phyloP scores from a whole-genome alignment of 2,888 invertebrate genomes.

The Electrophaes corylata region DNA sequence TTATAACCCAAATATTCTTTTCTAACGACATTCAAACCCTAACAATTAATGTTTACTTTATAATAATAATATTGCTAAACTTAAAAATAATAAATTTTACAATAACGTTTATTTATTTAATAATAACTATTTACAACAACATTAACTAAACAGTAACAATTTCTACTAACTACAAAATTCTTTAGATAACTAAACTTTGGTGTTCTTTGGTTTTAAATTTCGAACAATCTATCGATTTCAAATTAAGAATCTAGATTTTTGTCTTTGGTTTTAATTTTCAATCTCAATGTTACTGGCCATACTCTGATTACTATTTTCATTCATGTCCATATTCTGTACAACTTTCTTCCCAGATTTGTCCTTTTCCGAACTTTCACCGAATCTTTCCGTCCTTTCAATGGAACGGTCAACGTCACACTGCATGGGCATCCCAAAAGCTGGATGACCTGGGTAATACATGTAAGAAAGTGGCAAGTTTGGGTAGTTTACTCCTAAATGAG shows the following conservation, averaged over 20 bases:
- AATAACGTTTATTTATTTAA: conserved; percentile 59
- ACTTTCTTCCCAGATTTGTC: conserved; percentile 64
- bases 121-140: conserved; percentile 71
- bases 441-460: conserved; percentile 79
- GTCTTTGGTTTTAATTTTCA: conserved; percentile 64
- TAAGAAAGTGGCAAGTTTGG: conserved; percentile 73
- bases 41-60: not conserved
- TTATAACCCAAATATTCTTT: not conserved
- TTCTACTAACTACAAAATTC: conserved; percentile 60
- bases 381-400: conserved; percentile 54
- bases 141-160: conserved; percentile 62
- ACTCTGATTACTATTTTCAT: conserved; percentile 79
- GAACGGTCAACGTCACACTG: conserved; percentile 65
- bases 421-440: conserved; percentile 65
- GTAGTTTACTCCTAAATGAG: conserved; percentile 77
- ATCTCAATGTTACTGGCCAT: conserved; percentile 81
- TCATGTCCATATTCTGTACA: conserved; percentile 54
- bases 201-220: conserved; percentile 32
- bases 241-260: conserved; percentile 6
- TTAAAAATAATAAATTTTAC: conserved; percentile 42
- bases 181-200: conserved; percentile 56
- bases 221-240: not conserved
- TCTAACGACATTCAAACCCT: not conserved
- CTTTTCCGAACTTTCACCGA: conserved; percentile 56
- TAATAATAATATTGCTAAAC: not conserved